These are phyloP conservation scores for Polyommatus icarus DNA, from an alignment of 2,888 invertebrate species.

Conservation along the genomic window DNA sequence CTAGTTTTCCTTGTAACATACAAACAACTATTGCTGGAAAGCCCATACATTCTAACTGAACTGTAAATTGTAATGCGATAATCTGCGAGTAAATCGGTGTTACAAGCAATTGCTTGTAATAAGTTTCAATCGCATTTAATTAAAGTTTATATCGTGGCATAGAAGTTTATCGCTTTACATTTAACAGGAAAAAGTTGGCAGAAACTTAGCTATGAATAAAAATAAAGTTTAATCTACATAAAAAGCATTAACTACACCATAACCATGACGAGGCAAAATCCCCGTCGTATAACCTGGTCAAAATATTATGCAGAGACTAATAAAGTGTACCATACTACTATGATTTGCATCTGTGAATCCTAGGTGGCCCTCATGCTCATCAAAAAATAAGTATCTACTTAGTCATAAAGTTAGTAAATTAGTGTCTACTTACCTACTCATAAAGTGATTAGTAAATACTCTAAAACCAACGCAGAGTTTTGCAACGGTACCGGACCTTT, in stretches of 20 bases:
- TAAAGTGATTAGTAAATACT: too few species aligned
- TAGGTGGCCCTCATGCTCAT: too few species aligned
- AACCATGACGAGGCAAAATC: too few species aligned
- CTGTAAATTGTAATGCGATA: neutral
- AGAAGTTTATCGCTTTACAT: neutral
- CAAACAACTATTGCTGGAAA: neutral
- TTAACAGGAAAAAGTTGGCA: neutral
- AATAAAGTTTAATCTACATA: neutral
- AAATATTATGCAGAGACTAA: too few species aligned
- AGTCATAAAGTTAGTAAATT: too few species aligned
- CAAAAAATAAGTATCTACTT: too few species aligned
- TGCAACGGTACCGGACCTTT: too few species aligned
- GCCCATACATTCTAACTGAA: neutral
- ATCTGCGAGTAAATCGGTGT: neutral
- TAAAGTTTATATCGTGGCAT: neutral
- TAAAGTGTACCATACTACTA: too few species aligned
- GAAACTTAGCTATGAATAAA: neutral
- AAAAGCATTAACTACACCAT: neutral
- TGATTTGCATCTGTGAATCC: too few species aligned
- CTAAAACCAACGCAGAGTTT: too few species aligned
- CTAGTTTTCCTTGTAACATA: neutral
- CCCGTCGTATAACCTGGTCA: too few species aligned
- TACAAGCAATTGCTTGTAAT: neutral
- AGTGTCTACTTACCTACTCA: too few species aligned
- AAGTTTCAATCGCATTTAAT: neutral